phyloP scores from a whole-genome alignment of 1,140 invertebrate genomes.

The Macrobrachium nipponense region DNA sequence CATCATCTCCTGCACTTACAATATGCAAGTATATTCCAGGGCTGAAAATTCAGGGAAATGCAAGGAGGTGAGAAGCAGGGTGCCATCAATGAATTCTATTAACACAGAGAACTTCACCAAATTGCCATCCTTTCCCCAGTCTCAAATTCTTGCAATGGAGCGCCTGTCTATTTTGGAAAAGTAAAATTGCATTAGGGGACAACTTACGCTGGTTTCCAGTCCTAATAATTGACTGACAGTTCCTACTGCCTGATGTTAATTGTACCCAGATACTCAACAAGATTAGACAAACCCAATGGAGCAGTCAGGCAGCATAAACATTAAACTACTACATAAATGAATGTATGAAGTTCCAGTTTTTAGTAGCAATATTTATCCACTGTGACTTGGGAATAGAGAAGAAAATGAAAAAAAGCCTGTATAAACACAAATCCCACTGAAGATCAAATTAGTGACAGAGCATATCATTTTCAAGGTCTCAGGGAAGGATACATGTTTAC shows the following conservation, averaged over 20 bases:
- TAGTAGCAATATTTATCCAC: slow-evolving; percentile 54
- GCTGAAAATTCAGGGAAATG: no score
- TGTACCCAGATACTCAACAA: slow-evolving; percentile 35
- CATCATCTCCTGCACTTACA: no score
- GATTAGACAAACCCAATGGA: slow-evolving; percentile 51
- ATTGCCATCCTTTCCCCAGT: no score
- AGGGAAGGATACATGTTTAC: slow-evolving; percentile 61
- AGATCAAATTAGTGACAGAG: slow-evolving; percentile 59
- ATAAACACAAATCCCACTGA: slow-evolving; percentile 61
- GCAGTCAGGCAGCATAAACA: slow-evolving; percentile 53
- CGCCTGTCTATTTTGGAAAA: no score
- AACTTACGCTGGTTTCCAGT: neutral
- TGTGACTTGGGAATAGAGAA: slow-evolving; percentile 51
- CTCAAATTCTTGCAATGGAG: no score
- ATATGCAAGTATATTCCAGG: no score
- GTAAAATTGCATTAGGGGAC: no score
- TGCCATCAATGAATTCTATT: no score
- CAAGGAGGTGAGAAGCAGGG: no score
- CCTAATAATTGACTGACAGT: neutral
- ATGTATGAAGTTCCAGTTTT: slow-evolving; percentile 46
- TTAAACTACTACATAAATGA: slow-evolving; percentile 54
- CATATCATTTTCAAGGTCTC: slow-evolving; percentile 56
- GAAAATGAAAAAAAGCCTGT: slow-evolving; percentile 57
- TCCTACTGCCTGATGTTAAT: slow-evolving; percentile 41
- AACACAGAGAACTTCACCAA: no score